Base-by-base conservation (phyloP, 1,140 invertebrate species). In the Drosophila bipectinata region DNA sequence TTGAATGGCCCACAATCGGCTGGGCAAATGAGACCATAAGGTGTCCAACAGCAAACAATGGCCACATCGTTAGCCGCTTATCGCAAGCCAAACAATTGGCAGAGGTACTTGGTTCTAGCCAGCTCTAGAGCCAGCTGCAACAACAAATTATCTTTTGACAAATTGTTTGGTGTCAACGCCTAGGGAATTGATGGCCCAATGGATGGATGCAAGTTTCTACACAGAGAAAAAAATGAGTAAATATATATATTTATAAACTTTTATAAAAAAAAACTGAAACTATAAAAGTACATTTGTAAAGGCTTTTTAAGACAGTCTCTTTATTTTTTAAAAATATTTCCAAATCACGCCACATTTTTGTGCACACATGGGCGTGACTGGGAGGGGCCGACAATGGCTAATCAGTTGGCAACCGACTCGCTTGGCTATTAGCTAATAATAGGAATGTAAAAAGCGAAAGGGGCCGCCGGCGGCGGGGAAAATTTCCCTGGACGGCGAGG, bases 131-230 rank as follows among this genome's bases (percentile, higher is more conserved):
- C 54, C 48, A 51, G 71, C 77, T 59, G 67, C 63, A 78, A 58
- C 28, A 75, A 58, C 67, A 73, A 75, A 77, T 81, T 78, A 87
- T 87, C 69, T 82, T 59, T 62, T 83, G 83, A 88, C 79, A 87
- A 87, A 87, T 87, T 88, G 72, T 84, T 67, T 45, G 66, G 58
- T 73, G 77, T 75, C 79, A 82, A 56, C 54, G 63, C 51, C 45
- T 58, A 51, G 41, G 64, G 52, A 69, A 69, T 69, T 69, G 51
- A 69, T 69, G 51, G 41, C 44, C 18, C 57, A 24, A 51, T 55
- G 41, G 32, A 30, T 47, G 44, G 52, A 14, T 37, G 39, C 30
- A 26, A 39, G 12, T 26, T 8, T 3, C 34, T 51, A 66, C 63
- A 67, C 10, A 8, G n/a, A 34, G 18, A 37, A 49, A 10, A 66